Evolutionary conservation across 2,797 vertebrate species (phyloP), one percentile per base, ranked within the genome.

Genomic region (Pseudochirops corinnae): DNA sequence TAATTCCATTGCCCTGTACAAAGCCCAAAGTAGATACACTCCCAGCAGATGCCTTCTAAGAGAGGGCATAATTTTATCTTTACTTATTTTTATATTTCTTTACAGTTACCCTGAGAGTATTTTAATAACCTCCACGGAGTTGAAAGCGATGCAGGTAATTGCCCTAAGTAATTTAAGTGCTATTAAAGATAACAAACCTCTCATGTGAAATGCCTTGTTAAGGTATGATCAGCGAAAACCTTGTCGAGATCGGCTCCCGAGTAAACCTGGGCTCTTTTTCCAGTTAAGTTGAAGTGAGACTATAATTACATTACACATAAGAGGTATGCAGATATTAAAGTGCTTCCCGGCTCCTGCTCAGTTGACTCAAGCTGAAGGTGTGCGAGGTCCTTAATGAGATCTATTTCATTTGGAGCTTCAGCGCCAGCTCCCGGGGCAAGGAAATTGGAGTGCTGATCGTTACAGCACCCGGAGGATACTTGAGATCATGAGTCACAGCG

Each of bases 161-260:
- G 97, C 98, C 98, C 96, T 98, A 98, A 98, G 98, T 98, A 98
- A 98, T 98, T 98, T 98, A 98, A 98, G 97, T 95, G 94, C 98
- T 97, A 97, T 98, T 98, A 98, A 98, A 98, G 97, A 98, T 98
- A 99, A 98, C 98, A 98, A 98, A 99, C 93, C 97, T 98, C 98
- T 98, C 96, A 94, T 97, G 97, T 97, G 95, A 97, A 98, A 98
- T 97, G 97, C 94, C 98, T 98, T 98, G 97, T 98, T 98, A 97
- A 98, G 97, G 97, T 97, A 96, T 74, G 94, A 98, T 98, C 98
- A 98, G 98, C 97, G 96, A 95, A 98, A 98, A 98, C 97, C 82
- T 96, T 9, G 94, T 96, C 95, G 95, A 97, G 97, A 98, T 96
- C 95, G 1, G 96, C 95, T 97, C 95, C 91, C 96, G 96, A 97